Evolutionary conservation across 2,888 invertebrate species (phyloP), one percentile per base, ranked within the genome.

Genomic region (Cantharis lateralis): DNA sequence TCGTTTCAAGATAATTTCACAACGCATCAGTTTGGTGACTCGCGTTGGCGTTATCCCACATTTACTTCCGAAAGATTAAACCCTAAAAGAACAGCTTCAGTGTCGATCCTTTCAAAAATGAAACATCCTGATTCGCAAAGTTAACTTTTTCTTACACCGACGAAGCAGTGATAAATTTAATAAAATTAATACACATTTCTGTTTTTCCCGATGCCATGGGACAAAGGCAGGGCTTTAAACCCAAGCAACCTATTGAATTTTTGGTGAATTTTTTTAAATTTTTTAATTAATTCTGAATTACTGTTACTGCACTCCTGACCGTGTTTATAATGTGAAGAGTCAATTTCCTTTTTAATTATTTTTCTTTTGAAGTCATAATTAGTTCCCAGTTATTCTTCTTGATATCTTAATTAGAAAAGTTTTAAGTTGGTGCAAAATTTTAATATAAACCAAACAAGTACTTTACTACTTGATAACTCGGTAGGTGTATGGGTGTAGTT

Each of bases 51-150:
- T 78, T 76, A 78, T 78, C 78, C 73, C 62, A 70, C 78, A 73
- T 76, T 76, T 78, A 78, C 71, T 78, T 78, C 78, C 78, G 70
- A 78, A 76, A 78, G 78, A 78, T 78, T 78, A 78, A 76, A 72
- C 68, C 20, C 18, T 71, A 72, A 78, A 78, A 68, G 73, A 71
- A 78, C 74, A 78, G 73, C 62, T 48, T 61, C 62, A 28, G 75
- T 75, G 78, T 78, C 75, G 75, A 69, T 70, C 75, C 72, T 72
- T 72, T 73, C 48, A 72, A 62, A 72, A 74, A 28, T 68, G 71
- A 66, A 72, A 74, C 64, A 62, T 69, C 48, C 20, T 71, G 72
- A 74, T 68, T 74, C 62, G 70, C 64, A 28, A 48, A 16, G 48
- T 24, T 28, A 16, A 64, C 28, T 64, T 18, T 32, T 69, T 70